These are phyloP conservation scores for Mycetomoellerius zeteki DNA, from an alignment of 1,140 invertebrate species.

Conservation along the genomic window DNA sequence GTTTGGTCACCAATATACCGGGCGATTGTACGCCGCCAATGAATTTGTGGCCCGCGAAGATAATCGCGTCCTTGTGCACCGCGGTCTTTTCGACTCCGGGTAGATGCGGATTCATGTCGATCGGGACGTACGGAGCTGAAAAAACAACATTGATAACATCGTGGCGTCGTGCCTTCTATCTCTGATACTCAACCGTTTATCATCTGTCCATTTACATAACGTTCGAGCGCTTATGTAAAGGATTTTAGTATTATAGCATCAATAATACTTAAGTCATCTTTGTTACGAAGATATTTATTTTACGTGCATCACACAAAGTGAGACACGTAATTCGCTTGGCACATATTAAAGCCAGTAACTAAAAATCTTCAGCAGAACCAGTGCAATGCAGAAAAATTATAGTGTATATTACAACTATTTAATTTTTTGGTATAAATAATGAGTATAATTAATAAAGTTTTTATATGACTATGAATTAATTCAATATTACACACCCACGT, in stretches of 20 bases:
- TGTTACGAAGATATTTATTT: background rate
- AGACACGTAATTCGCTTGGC: background rate
- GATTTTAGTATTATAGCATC: conserved; percentile 13
- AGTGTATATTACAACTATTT: no score
- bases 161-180: background rate
- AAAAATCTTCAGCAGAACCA: background rate
- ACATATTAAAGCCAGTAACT: background rate
- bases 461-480: background rate
- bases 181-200: background rate
- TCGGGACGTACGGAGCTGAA: conserved; percentile 91
- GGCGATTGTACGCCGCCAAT: conserved; percentile 96
- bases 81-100: conserved; percentile 90
- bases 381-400: background rate
- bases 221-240: conserved; percentile 35
- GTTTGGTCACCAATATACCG: conserved; percentile 88
- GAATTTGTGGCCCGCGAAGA: conserved; percentile 97
- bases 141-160: conserved; percentile 49
- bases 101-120: conserved; percentile 95
- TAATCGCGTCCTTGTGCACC: conserved; percentile 95
- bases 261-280: conserved; percentile 30
- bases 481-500: no score
- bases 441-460: background rate
- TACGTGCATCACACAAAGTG: background rate
- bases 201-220: conserved; percentile 8
- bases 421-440: no score